Conservation (phyloP, 2,113 vertebrate species). For the Cyprinus carpio region DNA sequence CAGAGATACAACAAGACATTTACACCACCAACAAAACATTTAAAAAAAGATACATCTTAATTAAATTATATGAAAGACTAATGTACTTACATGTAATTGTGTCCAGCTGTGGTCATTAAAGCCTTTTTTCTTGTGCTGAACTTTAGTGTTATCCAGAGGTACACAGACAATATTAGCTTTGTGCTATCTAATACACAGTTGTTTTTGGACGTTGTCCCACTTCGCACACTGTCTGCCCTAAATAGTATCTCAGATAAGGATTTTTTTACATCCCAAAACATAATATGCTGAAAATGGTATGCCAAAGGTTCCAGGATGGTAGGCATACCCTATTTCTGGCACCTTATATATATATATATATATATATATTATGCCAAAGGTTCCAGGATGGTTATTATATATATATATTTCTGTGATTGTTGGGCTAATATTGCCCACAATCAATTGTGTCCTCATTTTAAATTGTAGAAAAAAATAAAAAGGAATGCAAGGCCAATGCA, state of each 20-base stretch:
- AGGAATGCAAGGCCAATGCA: not conserved
- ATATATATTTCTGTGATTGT: no score
- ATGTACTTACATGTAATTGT: slow-evolving; percentile 61
- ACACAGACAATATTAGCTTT: not conserved
- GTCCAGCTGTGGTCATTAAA: slow-evolving; percentile 62
- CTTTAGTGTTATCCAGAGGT: slow-evolving; percentile 45
- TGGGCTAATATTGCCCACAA: not conserved
- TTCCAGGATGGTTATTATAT: not conserved
- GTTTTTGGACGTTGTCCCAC: no score
- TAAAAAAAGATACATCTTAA: slow-evolving; percentile 37
- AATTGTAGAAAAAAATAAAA: not conserved
- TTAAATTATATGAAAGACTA: slow-evolving; percentile 55
- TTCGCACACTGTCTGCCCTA: not conserved
- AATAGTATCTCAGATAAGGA: no score
- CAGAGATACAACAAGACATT: slow-evolving; percentile 72
- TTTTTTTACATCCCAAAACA: no score
- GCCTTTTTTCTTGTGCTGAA: slow-evolving; percentile 58
- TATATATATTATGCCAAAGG: not conserved
- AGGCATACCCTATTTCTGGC: no score
- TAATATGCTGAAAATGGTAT: no score
- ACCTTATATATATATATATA: no score
- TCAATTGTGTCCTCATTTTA: no score
- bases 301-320: no score
- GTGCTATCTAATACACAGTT: not conserved
- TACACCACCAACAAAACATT: slow-evolving; percentile 51